Percentiles rank a stretch among this genome's conserved stretches.
Evolutionary conservation across 2,888 invertebrate species (phyloP).

Genomic region (Drosophila leonis): DNA sequence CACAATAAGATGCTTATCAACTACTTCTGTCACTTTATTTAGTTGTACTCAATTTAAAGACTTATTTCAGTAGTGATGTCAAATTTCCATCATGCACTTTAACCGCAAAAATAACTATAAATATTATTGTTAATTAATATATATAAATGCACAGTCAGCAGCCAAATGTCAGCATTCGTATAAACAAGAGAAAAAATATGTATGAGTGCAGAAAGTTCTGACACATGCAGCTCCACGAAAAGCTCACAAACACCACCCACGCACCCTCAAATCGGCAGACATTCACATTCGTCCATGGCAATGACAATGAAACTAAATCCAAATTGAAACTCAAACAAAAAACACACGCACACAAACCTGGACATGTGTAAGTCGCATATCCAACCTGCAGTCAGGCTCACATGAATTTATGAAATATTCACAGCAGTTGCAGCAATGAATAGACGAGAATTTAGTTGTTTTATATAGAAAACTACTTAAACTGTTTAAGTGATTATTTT

Average conservation of each 20-base stretch:
- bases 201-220: neutral
- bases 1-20: no score
- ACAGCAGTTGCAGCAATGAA: neutral
- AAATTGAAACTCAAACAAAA: conserved; percentile 22
- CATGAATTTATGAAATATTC: neutral
- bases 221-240: neutral
- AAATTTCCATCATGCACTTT: no score
- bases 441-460: neutral
- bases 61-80: no score
- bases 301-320: conserved; percentile 15
- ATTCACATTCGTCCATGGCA: conserved; percentile 2
- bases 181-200: neutral
- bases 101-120: no score
- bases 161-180: neutral
- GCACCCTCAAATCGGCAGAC: neutral
- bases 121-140: neutral
- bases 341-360: neutral
- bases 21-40: no score
- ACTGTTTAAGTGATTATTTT: neutral
- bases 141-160: neutral
- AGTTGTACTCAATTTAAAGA: no score
- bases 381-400: neutral
- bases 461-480: no score
- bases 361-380: conserved; percentile 15
- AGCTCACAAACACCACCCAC: neutral